Evolutionary conservation across 53 echinoderm and acorn worm species (phyloP), one percentile per base, ranked within the genome.

Genomic region (Luidia sarsii): DNA sequence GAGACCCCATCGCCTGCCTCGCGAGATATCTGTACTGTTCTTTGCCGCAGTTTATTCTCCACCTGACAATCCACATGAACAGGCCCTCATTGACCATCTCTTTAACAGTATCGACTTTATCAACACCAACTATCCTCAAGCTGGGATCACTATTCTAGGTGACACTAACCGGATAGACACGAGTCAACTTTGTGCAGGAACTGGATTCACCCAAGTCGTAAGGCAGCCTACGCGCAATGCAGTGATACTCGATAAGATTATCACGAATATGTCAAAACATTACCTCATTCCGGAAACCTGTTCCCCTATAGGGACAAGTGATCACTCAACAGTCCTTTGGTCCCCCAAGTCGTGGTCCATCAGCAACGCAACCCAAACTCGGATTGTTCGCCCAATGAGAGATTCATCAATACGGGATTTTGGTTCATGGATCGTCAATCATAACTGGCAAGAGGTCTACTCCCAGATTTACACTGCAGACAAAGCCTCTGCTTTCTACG

Each of bases 201-300:
- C 39, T 69, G 48, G 14, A 48, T 64, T 82, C 54, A 69, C 64
- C 34, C 82, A 82, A 69, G 48, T 55, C 8, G 70, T 83, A 21
- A 70, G 52, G 11, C 11, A 59, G 22, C 57, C 70, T 2, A 83
- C 83, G 14, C 65, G 83, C 65, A 55, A 83, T 9, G 31, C 13
- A 36, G 30, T 30, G 28, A 67, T 67, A 2, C 67, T 67, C 22
- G 67, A 67, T n/a, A 33, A 67, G 43, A 67, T 67, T 23, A 67
- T 67, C 28, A 41, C 67, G 3, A 39, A 67, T 27, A 7, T 67
- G 19, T 39, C 45, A 16, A 27, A 43, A 19, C 22, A 67, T 23
- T 67, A 67, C 43, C 41, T 41, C 7, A 8, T 41, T 1, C 67
- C 67, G 18, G 67, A 39, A 67, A 67, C 33, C 8, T 64, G 43